Percentiles rank a stretch among this genome's conserved stretches.
These are phyloP conservation scores for Proales similis DNA, from an alignment of 1,140 invertebrate species.

Conservation along the genomic window DNA sequence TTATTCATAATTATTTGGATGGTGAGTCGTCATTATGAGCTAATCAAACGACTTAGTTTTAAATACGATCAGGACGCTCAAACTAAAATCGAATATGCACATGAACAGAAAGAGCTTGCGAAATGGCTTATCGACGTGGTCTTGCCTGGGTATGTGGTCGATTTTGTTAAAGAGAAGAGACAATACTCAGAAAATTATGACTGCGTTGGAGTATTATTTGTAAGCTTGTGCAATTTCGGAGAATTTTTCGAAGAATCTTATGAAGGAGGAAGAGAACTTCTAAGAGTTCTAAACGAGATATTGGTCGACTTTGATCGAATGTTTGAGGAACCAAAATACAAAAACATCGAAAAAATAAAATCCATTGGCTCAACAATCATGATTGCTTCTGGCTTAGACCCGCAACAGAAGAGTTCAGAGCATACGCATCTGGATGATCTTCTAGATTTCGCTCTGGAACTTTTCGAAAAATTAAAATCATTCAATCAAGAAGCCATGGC, in stretches of 20 bases:
- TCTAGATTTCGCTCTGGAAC: slow-evolving; percentile 65
- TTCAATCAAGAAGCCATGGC: slow-evolving; percentile 80
- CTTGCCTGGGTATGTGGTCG: slow-evolving; percentile 15
- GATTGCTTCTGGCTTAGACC: slow-evolving; percentile 87
- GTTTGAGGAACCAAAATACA: slow-evolving; percentile 69
- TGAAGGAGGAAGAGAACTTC: slow-evolving; percentile 71
- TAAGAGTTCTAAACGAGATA: slow-evolving; percentile 85
- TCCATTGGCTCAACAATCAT: slow-evolving; percentile 94
- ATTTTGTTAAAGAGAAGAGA: slow-evolving; percentile 31
- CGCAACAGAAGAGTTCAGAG: slow-evolving; percentile 55
- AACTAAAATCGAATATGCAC: slow-evolving; percentile 6
- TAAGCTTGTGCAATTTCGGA: slow-evolving; percentile 87
- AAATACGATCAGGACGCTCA: slow-evolving; percentile 27
- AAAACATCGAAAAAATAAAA: slow-evolving; percentile 91
- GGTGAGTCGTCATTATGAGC: slow-evolving; percentile 23
- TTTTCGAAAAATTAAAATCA: slow-evolving; percentile 70
- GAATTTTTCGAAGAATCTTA: slow-evolving; percentile 93
- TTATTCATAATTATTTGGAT: slow-evolving; percentile 22
- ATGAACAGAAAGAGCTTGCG: slow-evolving; percentile 26
- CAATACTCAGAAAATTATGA: slow-evolving; percentile 85
- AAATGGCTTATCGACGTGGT: slow-evolving; percentile 34
- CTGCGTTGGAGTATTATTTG: slow-evolving; percentile 84
- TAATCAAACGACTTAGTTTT: slow-evolving; percentile 28
- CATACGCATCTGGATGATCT: slow-evolving; percentile 13
- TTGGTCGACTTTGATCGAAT: slow-evolving; percentile 89